Conservation (phyloP, 1,140 invertebrate species). For the Leptoteleia sp. region DNA sequence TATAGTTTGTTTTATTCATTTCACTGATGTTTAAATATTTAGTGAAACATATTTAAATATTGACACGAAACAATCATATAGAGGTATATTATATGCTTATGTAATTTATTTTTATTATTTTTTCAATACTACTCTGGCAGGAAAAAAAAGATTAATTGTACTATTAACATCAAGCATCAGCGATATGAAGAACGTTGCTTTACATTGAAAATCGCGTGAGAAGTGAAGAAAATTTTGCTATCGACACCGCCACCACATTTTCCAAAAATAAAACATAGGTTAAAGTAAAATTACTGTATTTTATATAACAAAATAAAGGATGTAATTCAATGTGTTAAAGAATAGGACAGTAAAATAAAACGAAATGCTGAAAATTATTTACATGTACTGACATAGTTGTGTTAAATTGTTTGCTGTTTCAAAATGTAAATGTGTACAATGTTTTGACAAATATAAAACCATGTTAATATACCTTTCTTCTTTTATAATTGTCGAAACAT, state of each 20-base stretch:
- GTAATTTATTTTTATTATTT: too few relatives aligned
- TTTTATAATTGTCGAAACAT: too few relatives aligned
- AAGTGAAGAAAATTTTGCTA: conserved; percentile 42
- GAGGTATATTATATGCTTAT: too few relatives aligned
- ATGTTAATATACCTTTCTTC: too few relatives aligned
- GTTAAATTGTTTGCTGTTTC: conserved; percentile 41
- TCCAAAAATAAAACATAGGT: not conserved
- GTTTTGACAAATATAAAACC: too few relatives aligned
- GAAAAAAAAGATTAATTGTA: not conserved
- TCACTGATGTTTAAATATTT: not conserved
- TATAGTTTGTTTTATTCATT: not conserved
- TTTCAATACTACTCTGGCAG: too few relatives aligned
- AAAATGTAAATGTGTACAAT: too few relatives aligned
- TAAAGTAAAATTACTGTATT: too few relatives aligned
- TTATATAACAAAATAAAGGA: conserved; percentile 9
- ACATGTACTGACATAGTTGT: conserved; percentile 66
- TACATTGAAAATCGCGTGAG: conserved; percentile 34
- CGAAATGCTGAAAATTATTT: conserved; percentile 30
- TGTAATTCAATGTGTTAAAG: conserved; percentile 3
- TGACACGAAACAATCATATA: too few relatives aligned
- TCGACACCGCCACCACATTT: conserved; percentile 2
- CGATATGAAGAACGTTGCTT: conserved; percentile 29
- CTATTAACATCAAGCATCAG: not conserved
- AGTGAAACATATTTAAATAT: too few relatives aligned
- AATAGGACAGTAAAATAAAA: conserved; percentile 39